Percentiles rank a stretch among this genome's conserved stretches.
phyloP scores from a whole-genome alignment of 2,888 invertebrate genomes.

The Apantesis nais region DNA sequence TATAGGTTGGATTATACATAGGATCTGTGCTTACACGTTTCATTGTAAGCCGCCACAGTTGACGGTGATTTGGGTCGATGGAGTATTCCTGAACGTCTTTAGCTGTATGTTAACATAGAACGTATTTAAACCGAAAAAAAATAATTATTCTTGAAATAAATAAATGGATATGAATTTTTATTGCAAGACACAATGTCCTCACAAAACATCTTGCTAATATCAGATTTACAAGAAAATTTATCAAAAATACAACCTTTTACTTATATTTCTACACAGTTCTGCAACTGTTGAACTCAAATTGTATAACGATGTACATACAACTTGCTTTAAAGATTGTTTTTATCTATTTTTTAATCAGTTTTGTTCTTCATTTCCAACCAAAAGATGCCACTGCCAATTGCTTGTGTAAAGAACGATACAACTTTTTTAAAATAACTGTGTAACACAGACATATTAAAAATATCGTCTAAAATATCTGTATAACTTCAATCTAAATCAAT shows the following conservation, averaged over 20 bases:
- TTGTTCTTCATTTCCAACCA: too few species aligned
- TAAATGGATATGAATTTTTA: neutral
- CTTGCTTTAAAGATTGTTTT: too few species aligned
- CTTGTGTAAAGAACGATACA: too few species aligned
- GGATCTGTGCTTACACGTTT: neutral
- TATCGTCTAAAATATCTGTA: neutral
- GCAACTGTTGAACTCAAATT: too few species aligned
- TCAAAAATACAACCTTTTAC: too few species aligned
- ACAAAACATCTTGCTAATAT: neutral
- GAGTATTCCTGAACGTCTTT: neutral
- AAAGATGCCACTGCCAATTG: too few species aligned
- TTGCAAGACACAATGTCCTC: neutral
- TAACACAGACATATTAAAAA: neutral
- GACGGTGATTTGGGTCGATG: neutral
- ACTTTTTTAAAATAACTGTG: too few species aligned
- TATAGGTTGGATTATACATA: constrained; percentile 5
- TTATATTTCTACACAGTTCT: too few species aligned
- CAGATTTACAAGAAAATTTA: too few species aligned
- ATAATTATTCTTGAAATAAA: neutral
- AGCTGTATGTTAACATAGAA: neutral
- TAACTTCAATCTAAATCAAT: neutral
- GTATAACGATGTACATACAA: too few species aligned
- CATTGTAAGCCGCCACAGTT: neutral
- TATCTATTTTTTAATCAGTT: too few species aligned
- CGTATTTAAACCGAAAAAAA: neutral